Conservation (phyloP, 2,797 vertebrate genomes). For the Neoniphon sammara region DNA sequence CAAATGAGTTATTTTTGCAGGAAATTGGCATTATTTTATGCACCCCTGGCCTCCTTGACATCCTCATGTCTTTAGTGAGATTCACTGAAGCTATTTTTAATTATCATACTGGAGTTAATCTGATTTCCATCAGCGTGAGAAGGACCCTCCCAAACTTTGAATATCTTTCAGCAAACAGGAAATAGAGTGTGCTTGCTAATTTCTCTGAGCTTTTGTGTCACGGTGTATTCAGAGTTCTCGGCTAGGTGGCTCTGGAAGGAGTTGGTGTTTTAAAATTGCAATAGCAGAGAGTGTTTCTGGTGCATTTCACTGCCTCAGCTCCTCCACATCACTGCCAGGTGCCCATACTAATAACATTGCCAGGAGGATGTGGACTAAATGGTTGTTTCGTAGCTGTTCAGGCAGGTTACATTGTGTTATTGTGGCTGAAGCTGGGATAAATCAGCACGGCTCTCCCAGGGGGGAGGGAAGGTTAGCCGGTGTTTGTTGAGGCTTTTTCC, state of each 20-base stretch:
- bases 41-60: conserved; percentile 35
- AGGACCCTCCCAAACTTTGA: conserved; percentile 11
- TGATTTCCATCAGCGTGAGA: conserved; percentile 18
- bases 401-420: conserved; percentile 34
- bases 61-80: conserved; percentile 25
- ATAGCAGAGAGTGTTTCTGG: background rate
- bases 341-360: conserved; percentile 18
- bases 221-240: background rate
- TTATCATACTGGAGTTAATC: conserved; percentile 14
- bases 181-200: background rate
- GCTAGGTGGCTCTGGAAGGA: background rate
- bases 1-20: conserved; percentile 26
- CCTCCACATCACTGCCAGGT: background rate
- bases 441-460: conserved; percentile 50
- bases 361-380: conserved; percentile 37
- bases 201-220: background rate
- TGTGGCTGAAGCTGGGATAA: conserved; percentile 47
- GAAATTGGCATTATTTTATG: conserved; percentile 21
- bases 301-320: conserved; percentile 6
- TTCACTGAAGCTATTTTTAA: conserved; percentile 48
- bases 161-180: conserved; percentile 6
- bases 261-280: background rate
- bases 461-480: conserved; percentile 35
- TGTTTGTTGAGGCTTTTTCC: conserved; percentile 67
- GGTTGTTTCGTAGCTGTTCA: conserved; percentile 33